Evolutionary conservation across 2,113 vertebrate species (phyloP).

Genomic region (Hippocampus abdominalis): DNA sequence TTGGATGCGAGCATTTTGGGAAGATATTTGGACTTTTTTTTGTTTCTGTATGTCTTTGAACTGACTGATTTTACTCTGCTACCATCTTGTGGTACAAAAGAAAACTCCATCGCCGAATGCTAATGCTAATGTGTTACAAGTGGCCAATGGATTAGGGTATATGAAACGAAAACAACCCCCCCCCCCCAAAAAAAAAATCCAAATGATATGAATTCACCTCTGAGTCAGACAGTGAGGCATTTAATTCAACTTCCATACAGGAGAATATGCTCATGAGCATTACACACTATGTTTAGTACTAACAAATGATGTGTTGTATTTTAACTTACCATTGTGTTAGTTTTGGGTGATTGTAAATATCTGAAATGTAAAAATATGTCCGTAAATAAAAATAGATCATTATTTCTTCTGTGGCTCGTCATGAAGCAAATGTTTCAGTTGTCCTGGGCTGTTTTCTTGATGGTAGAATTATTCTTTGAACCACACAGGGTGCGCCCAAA

Average conservation of each 20-base stretch:
- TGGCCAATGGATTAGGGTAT: conserved; percentile 27
- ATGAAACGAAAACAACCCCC: too few species aligned
- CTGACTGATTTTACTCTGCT: conserved; percentile 16
- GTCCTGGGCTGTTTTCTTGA: conserved; percentile 64
- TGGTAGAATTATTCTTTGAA: not conserved
- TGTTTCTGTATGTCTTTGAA: not conserved
- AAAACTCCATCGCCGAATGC: not conserved
- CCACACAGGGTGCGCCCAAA: not conserved
- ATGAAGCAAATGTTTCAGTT: conserved; percentile 70
- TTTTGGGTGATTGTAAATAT: conserved; percentile 78
- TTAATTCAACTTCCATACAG: not conserved
- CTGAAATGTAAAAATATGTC: conserved; percentile 67
- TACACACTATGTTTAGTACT: conserved; percentile 11
- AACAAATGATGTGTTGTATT: conserved; percentile 5
- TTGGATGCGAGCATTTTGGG: not conserved
- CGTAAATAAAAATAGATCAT: conserved; percentile 80
- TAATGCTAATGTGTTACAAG: conserved; percentile 17
- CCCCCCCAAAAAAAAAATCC: conserved; percentile 9
- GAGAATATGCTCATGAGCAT: not conserved
- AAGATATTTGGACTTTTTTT: not conserved
- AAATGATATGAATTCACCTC: conserved; percentile 12
- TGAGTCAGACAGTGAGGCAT: conserved; percentile 18
- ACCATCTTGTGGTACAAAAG: conserved; percentile 42
- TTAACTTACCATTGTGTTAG: not conserved
- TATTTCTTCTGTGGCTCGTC: conserved; percentile 75